A percentile compares a stretch with the other conserved stretches of the same genome.
Evolutionary conservation across 2,888 invertebrate species (phyloP).

Genomic region (Epinotia bilunana): DNA sequence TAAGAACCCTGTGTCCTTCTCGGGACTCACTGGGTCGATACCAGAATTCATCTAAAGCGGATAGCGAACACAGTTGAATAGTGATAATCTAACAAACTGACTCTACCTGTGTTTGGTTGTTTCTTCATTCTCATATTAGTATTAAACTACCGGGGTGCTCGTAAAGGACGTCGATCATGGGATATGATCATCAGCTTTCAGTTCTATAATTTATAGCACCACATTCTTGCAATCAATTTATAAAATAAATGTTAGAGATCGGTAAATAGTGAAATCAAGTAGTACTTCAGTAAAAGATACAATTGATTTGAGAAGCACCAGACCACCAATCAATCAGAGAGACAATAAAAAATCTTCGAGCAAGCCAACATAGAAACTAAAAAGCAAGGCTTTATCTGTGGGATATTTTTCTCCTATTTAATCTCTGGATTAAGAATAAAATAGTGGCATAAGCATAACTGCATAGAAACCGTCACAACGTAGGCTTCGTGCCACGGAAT

Average conservation of each 20-base stretch:
- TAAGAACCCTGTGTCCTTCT: neutral
- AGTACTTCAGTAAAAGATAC: no score
- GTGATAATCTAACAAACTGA: neutral
- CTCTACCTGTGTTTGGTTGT: neutral
- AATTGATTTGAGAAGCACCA: no score
- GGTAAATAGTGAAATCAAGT: no score
- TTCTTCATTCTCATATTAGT: neutral
- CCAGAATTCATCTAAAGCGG: neutral
- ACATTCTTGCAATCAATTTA: no score
- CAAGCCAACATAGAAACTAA: no score
- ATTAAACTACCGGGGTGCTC: neutral
- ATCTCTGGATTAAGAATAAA: no score
- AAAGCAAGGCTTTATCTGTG: no score
- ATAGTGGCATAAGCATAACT: neutral
- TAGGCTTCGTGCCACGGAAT: neutral
- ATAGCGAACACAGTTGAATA: neutral
- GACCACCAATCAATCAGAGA: no score
- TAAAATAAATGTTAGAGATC: no score
- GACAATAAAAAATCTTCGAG: no score
- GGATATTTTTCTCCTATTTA: neutral
- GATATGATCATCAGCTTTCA: no score
- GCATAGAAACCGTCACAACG: neutral
- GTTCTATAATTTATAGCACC: no score
- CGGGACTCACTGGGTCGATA: neutral
- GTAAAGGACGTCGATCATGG: neutral